A percentile compares a stretch with the other conserved stretches of the same genome.
phyloP scores from a whole-genome alignment of 2,888 invertebrate species.

The Spatulosminthurus flaviceps region DNA sequence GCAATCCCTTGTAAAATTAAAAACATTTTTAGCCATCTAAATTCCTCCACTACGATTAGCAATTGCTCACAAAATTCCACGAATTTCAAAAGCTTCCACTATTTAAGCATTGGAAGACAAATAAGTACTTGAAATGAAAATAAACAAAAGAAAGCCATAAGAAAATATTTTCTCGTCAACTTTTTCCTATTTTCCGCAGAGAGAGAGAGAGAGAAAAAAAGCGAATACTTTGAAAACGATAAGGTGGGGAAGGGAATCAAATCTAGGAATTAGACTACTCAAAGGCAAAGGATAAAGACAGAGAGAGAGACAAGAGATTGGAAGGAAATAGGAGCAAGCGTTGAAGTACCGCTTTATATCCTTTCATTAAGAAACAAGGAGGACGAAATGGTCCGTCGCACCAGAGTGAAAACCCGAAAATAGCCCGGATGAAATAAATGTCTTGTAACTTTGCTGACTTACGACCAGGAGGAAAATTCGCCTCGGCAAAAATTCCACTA shows the following conservation, averaged over 20 bases:
- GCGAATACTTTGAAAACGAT: neutral
- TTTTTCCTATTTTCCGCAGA: too few species aligned
- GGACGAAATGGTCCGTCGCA: constrained; percentile 46
- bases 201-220: neutral
- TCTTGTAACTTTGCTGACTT: constrained; percentile 51
- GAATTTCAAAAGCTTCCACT: too few species aligned
- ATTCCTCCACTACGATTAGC: too few species aligned
- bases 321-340: constrained; percentile 6
- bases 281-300: neutral
- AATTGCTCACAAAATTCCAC: too few species aligned
- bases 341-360: constrained; percentile 33
- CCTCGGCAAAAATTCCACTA: constrained; percentile 49
- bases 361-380: constrained; percentile 46
- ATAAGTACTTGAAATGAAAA: too few species aligned
- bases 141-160: too few species aligned
- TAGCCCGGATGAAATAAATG: constrained; percentile 53
- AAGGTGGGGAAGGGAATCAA: neutral
- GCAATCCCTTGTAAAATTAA: too few species aligned
- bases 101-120: too few species aligned
- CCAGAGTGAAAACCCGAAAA: constrained; percentile 51
- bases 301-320: neutral
- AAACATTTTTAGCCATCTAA: too few species aligned
- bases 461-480: constrained; percentile 49
- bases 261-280: neutral
- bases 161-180: too few species aligned